These are phyloP conservation scores for Hemibagrus guttatus DNA, from an alignment of 2,797 vertebrate species.

Conservation along the genomic window DNA sequence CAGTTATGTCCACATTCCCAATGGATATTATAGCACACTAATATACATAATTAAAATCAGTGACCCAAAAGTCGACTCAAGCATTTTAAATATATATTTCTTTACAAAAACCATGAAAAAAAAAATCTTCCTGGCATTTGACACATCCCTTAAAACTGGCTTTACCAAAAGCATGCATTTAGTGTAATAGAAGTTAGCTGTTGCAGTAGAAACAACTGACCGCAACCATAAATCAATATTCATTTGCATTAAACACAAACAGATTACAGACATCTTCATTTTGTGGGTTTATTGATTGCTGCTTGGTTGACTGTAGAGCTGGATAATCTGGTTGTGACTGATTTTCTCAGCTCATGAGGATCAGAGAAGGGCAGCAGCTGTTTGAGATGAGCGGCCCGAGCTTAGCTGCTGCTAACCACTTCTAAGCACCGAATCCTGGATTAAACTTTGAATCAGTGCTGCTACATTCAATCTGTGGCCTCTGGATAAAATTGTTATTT, in stretches of 20 bases:
- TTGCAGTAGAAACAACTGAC: background rate
- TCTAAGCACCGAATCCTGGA: conserved; percentile 72
- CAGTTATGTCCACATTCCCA: conserved; percentile 1
- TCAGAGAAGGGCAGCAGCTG: conserved; percentile 75
- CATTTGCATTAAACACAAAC: conserved; percentile 3
- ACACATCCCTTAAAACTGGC: background rate
- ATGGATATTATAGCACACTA: background rate
- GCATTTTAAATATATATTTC: background rate
- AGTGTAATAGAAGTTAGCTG: background rate
- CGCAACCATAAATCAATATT: background rate
- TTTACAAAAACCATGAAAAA: background rate
- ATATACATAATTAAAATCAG: background rate
- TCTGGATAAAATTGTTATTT: conserved; percentile 2
- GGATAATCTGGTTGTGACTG: conserved; percentile 52
- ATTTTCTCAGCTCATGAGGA: conserved; percentile 71
- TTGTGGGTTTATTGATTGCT: conserved; percentile 42
- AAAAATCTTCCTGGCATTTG: background rate
- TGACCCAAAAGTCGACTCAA: background rate
- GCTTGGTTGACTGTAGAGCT: conserved; percentile 35
- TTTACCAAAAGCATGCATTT: background rate
- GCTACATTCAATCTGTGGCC: conserved; percentile 33
- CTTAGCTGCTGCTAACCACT: conserved; percentile 62
- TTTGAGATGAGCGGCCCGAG: conserved; percentile 62
- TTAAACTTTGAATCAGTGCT: conserved; percentile 61
- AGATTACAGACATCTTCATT: conserved; percentile 24